Percentiles rank a stretch among this genome's conserved stretches.
phyloP scores from a whole-genome alignment of 1,140 invertebrate genomes.

The Coenobita brevimanus region DNA sequence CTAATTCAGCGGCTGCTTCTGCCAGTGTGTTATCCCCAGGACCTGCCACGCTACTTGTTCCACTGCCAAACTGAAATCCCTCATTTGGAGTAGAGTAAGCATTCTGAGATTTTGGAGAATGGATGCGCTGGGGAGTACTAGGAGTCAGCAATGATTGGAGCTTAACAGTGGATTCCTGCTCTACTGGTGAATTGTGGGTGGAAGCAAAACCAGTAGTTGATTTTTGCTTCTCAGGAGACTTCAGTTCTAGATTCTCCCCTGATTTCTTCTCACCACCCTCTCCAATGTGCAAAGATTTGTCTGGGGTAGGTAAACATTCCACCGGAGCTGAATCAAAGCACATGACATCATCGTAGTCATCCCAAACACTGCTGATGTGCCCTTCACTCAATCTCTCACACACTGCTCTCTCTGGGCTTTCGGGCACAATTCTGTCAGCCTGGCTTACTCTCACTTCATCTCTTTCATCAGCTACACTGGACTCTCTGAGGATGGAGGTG shows the following conservation, averaged over 20 bases:
- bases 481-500: no score
- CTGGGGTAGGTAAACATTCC: neutral
- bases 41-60: neutral
- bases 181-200: no score
- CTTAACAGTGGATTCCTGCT: no score
- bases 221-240: no score
- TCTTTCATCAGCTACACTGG: neutral
- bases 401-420: neutral
- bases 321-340: neutral
- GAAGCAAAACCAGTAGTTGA: no score
- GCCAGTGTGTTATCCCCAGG: constrained; percentile 27
- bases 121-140: neutral
- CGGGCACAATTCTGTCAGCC: neutral
- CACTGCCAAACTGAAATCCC: neutral
- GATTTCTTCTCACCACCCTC: neutral
- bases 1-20: constrained; percentile 29
- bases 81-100: no score
- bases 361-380: constrained; percentile 52
- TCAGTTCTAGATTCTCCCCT: neutral
- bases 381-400: neutral
- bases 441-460: neutral
- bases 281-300: neutral
- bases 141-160: neutral
- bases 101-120: no score
- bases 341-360: constrained; percentile 45